phyloP scores from a whole-genome alignment of 2,113 vertebrate genomes.

The Python bivittatus region DNA sequence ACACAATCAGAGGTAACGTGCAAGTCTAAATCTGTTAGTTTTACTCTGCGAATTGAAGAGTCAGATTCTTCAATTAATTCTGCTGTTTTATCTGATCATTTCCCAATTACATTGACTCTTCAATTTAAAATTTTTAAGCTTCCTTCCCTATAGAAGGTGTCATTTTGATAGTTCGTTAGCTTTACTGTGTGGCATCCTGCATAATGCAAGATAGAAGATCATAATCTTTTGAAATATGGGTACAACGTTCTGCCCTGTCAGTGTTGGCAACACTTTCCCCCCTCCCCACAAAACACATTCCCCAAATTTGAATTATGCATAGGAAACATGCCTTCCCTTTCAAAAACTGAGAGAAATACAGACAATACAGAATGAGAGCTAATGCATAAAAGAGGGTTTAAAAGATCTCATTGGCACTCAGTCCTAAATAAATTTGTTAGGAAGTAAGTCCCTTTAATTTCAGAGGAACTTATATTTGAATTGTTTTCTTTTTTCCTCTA shows the following conservation, averaged over 20 bases:
- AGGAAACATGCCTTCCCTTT: neutral
- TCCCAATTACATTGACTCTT: neutral
- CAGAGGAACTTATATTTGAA: neutral
- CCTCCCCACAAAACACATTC: neutral
- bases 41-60: neutral
- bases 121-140: neutral
- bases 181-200: neutral
- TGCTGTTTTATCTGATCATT: neutral
- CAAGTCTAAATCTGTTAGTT: neutral
- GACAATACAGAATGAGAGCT: neutral
- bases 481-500: neutral
- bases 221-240: neutral
- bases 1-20: too few species aligned
- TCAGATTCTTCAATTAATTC: neutral
- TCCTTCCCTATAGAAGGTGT: neutral
- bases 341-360: neutral
- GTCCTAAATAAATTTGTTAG: conserved; percentile 16
- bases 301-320: neutral
- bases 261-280: too few species aligned
- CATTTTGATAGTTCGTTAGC: neutral
- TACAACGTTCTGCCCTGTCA: neutral
- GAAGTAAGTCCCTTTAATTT: conserved; percentile 8
- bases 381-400: conserved; percentile 3
- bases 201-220: neutral
- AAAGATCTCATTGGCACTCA: conserved; percentile 23